Base-by-base conservation (phyloP, 2,888 invertebrate genomes). In the Calameuta pallipes region DNA sequence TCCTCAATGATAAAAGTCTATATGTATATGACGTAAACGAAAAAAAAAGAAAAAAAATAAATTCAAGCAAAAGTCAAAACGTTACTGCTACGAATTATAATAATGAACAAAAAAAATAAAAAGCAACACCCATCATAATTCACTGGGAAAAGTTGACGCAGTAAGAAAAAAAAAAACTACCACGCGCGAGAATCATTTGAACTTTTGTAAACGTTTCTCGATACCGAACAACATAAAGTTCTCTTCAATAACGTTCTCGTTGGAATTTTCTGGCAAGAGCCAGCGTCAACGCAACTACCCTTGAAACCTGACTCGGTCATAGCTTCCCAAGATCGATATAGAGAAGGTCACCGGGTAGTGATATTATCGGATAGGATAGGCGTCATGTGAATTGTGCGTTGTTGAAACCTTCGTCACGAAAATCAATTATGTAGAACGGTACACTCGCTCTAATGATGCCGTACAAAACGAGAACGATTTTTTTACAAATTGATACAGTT, bases 291-390 rank as follows among this genome's bases (percentile, higher is more conserved):
- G 78, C 78, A 31, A 75, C 75, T 68, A 41, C 75, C 11, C 56
- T 33, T 37, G 34, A 75, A 71, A 76, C 75, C 37, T n/a, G 75
- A 80, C 36, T 77, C 68, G 75, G 76, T 79, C 77, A 80, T 77
- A 76, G 76, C 71, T 80, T 80, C 73, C 33, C 33, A 33, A 35
- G 79, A 79, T 77, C 77, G 77, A 80, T 76, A 79, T 77, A 34
- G 70, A 75, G 74, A 76, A 70, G 77, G 56, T 74, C 74, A 71
- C 74, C 15, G 69, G 73, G 41, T 56, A 41, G 30, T 31, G 74
- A 78, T 75, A 69, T 70, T 41, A 36, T 30, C 74, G 56, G 56
- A 56, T 56, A 56, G 56, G 1, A 56, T 56, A 31, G 23, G 56
- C 56, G 56, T 56, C 56, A 56, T 23, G 56, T 56, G 56, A 56